Conservation (phyloP, 92 coral and sea anemone species). For the Micromussa lordhowensis region DNA sequence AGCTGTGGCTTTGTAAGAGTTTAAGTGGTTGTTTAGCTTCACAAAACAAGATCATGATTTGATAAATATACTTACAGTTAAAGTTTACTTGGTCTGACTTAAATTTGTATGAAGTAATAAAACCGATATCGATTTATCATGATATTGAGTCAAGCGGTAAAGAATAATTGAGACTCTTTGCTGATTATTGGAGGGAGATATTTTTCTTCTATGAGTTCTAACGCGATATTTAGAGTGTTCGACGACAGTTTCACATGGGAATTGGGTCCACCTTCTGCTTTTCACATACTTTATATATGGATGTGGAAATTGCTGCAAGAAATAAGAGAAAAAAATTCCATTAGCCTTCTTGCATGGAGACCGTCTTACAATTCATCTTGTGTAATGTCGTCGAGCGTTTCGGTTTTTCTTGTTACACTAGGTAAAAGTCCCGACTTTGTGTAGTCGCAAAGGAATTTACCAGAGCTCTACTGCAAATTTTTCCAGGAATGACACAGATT, state of each 20-base stretch:
- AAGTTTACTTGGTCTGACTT: neutral
- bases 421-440: neutral
- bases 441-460: neutral
- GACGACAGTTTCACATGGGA: neutral
- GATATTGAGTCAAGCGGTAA: neutral
- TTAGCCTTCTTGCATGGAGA: neutral
- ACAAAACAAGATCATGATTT: neutral
- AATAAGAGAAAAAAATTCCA: neutral
- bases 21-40: neutral
- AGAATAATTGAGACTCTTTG: neutral
- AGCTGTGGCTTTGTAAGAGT: neutral
- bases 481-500: neutral
- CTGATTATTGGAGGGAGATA: neutral
- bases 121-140: neutral
- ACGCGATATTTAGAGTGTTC: neutral
- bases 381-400: neutral
- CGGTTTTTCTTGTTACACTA: neutral
- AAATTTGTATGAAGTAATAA: neutral
- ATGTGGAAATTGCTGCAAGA: constrained; percentile 57
- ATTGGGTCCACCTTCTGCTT: neutral
- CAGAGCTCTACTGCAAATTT: neutral
- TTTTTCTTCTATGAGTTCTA: neutral
- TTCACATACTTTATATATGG: constrained; percentile 24
- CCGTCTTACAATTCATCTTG: neutral
- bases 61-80: neutral